A percentile compares a stretch with the other conserved stretches of the same genome.
Conservation (phyloP, 2,888 invertebrate genomes). For the Tineola bisselliella region DNA sequence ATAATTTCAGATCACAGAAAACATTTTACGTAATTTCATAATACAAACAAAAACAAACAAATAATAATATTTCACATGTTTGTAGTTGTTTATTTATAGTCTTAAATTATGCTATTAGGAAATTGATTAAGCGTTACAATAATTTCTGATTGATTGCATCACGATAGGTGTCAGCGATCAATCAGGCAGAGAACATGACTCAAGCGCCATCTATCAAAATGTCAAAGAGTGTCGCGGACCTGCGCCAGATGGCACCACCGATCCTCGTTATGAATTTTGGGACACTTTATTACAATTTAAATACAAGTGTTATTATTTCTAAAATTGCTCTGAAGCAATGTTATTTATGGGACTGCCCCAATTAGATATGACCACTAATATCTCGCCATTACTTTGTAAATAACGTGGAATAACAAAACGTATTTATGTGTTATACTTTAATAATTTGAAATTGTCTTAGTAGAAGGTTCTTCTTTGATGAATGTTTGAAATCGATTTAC, state of each 20-base stretch:
- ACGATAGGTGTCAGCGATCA: slow-evolving; percentile 48
- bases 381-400: too few species aligned
- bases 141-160: slow-evolving; percentile 13
- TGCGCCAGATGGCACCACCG: slow-evolving; percentile 51
- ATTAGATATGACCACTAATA: too few species aligned
- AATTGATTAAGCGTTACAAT: neutral
- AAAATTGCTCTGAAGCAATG: too few species aligned
- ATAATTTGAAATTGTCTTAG: too few species aligned
- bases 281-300: neutral
- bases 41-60: too few species aligned
- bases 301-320: neutral
- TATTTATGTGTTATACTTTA: too few species aligned
- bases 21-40: too few species aligned
- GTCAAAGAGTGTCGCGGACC: slow-evolving; percentile 38
- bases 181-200: slow-evolving; percentile 43
- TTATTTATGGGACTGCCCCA: too few species aligned
- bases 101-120: neutral
- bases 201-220: slow-evolving; percentile 59
- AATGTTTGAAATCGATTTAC: slow-evolving; percentile 18
- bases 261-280: neutral
- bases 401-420: too few species aligned
- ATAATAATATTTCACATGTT: too few species aligned
- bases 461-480: slow-evolving; percentile 14
- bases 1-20: too few species aligned
- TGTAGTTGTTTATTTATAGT: too few species aligned